Evolutionary conservation across 2,797 vertebrate genomes (phyloP).

Genomic region (Sebastes reedi): DNA sequence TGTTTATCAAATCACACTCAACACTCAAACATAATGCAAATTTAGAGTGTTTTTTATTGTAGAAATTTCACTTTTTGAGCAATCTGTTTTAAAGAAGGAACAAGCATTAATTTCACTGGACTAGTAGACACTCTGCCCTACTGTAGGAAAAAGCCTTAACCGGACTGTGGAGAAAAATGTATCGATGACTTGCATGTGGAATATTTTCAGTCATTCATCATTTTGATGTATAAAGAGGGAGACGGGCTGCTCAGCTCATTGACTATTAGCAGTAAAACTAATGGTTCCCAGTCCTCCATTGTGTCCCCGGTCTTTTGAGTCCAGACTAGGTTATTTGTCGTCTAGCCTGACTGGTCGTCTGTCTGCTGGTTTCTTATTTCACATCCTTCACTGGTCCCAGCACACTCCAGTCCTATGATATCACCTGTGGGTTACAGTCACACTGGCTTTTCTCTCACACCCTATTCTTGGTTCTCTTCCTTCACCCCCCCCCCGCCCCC

Average conservation of each 20-base stretch:
- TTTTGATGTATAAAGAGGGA: constrained; percentile 34
- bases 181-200: constrained; percentile 56
- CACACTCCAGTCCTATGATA: constrained; percentile 65
- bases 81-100: constrained; percentile 1
- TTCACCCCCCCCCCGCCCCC: background rate
- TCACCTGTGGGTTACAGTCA: constrained; percentile 73
- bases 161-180: background rate
- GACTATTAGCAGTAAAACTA: constrained; percentile 50
- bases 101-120: constrained; percentile 3
- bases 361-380: constrained; percentile 69
- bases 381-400: constrained; percentile 55
- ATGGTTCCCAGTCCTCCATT: constrained; percentile 46
- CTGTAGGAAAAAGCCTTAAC: constrained; percentile 2
- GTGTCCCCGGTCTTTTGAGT: constrained; percentile 14
- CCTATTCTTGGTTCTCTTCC: constrained; percentile 46
- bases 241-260: constrained; percentile 50
- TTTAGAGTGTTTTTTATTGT: background rate
- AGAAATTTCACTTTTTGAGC: background rate
- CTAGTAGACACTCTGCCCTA: background rate
- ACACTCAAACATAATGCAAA: background rate
- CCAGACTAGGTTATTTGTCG: constrained; percentile 58
- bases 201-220: constrained; percentile 47
- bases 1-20: background rate
- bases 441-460: constrained; percentile 60
- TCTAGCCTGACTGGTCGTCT: constrained; percentile 49